These are phyloP conservation scores for Eupithecia centaureata DNA, from an alignment of 2,888 invertebrate species.

Conservation along the genomic window DNA sequence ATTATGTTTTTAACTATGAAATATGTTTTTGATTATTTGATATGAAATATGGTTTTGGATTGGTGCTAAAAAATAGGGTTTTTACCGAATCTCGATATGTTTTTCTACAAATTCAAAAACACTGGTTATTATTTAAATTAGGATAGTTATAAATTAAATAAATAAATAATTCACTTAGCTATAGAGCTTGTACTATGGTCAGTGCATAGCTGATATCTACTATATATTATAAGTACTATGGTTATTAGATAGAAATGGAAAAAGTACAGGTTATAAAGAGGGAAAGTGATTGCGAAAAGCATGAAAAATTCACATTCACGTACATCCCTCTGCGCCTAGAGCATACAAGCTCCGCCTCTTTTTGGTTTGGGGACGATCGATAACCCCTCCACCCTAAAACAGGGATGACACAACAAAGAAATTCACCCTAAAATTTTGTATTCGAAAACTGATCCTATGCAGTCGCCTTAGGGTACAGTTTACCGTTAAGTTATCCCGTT, in stretches of 20 bases:
- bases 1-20: no score
- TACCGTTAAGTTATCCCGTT: not conserved
- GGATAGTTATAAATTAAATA: no score
- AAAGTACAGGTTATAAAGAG: not conserved
- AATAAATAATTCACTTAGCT: no score
- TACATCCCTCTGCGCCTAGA: conserved; percentile 32
- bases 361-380: conserved; percentile 43
- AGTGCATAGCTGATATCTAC: no score
- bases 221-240: no score
- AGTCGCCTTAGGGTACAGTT: not conserved
- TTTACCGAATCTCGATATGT: no score
- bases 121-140: no score
- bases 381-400: conserved; percentile 62
- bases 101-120: no score
- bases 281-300: not conserved
- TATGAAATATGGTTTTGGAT: no score
- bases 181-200: no score
- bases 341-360: conserved; percentile 58
- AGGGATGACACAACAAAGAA: conserved; percentile 48
- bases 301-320: not conserved
- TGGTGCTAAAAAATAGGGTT: no score
- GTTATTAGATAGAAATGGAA: not conserved
- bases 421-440: not conserved
- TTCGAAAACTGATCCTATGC: not conserved
- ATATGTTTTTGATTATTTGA: no score